Evolutionary conservation across 64 coral and sea anemone species (phyloP).

Genomic region (Pachyseris speciosa): DNA sequence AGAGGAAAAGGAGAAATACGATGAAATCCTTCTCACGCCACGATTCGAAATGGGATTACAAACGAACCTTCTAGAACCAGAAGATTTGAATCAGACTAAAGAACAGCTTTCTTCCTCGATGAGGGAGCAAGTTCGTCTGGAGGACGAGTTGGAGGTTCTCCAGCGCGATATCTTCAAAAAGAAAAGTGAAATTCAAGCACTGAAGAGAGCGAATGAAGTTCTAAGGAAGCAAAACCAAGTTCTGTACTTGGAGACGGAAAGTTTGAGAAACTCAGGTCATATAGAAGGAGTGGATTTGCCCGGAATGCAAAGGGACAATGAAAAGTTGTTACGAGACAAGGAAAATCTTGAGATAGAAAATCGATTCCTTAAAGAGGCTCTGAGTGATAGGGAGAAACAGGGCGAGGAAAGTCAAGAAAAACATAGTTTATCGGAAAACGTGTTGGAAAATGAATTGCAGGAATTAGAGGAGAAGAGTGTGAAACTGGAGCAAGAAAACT

Average conservation of each 20-base stretch:
- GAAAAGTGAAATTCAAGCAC: conserved; percentile 75
- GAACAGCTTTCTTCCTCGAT: conserved; percentile 58
- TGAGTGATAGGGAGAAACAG: conserved; percentile 63
- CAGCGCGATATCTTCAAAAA: conserved; percentile 65
- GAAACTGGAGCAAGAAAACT: conserved; percentile 56
- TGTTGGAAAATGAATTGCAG: neutral
- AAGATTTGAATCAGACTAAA: conserved; percentile 72
- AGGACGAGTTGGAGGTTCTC: conserved; percentile 61
- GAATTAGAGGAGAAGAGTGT: conserved; percentile 52
- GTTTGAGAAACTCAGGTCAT: conserved; percentile 54
- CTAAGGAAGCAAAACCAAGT: conserved; percentile 94
- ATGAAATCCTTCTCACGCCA: conserved; percentile 73
- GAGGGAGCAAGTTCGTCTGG: conserved; percentile 61
- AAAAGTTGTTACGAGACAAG: conserved; percentile 43
- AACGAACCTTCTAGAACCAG: conserved; percentile 71
- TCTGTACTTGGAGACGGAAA: conserved; percentile 88
- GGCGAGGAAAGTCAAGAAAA: conserved; percentile 40
- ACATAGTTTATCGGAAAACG: neutral
- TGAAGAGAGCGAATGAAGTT: conserved; percentile 83
- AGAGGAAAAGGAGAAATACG: conserved; percentile 78
- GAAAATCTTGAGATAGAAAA: conserved; percentile 79
- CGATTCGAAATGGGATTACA: conserved; percentile 85
- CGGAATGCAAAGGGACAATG: conserved; percentile 14
- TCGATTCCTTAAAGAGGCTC: conserved; percentile 48
- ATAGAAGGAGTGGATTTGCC: neutral